Base-by-base conservation (phyloP, 2,797 vertebrate species). In the Tangara arthus region DNA sequence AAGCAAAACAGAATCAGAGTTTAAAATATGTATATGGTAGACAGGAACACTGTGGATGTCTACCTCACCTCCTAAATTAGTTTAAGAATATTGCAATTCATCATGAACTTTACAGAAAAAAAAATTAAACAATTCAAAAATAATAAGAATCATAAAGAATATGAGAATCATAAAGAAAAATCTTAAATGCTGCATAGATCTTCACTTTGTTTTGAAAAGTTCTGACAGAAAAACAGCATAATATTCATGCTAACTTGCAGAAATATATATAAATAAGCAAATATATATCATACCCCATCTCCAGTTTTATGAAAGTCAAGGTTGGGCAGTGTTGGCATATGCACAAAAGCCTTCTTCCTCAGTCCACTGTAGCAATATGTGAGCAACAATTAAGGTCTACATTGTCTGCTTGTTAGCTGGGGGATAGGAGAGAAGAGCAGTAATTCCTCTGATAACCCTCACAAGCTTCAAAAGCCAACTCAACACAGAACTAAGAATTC, bases 361-460 rank as follows among this genome's bases (percentile, higher is more conserved):
- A 99, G 98, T 97, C 99, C 99, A 97, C 99, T 99, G 95, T 99
- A 99, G 98, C 99, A 99, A 97, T 99, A 99, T 94, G 98, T 99
- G 95, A 97, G 81, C 78, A 95, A 61, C 39, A 90, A 98, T 99
- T 99, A 99, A 99, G 99, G 98, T 77, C 61, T 89, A 96, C 87
- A 82, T 28, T 13, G 2, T 82, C 65, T 70, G 41, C 46, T 81
- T 60, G 42, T 71, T 82, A 64, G 60, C 0, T 81, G 89, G 30
- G 37, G 50, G 34, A 84, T 20, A 85, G 30, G 32, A 76, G 27
- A 26, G 34, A 79, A 84, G 22, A 37, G 80, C 73, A 63, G 23
- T 3, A 75, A 64, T 63, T 90, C 49, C 50, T 72, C 56, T 16
- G 49, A 49, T 34, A 75, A 6, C 24, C 8, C 30, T 49, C 35